Conservation (phyloP, 2,113 vertebrate genomes). For the Dolichotis patagonum region DNA sequence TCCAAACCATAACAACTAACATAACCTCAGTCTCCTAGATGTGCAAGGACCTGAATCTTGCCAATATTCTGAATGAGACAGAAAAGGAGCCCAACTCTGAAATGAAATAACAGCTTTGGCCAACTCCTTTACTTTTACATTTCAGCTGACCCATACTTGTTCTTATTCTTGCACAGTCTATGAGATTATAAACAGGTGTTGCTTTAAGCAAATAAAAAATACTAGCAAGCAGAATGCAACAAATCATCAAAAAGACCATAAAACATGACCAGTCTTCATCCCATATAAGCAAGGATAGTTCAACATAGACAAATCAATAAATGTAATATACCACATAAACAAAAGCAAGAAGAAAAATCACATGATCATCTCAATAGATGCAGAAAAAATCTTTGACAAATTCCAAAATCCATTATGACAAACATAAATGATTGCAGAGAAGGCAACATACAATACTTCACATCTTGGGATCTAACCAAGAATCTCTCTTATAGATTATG, state of each 20-base stretch:
- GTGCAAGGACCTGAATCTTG: not conserved
- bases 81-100: not conserved
- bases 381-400: not conserved
- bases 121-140: not conserved
- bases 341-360: not conserved
- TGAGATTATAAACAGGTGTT: not conserved
- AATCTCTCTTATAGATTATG: not conserved
- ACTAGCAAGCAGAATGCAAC: not conserved
- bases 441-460: not conserved
- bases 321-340: not conserved
- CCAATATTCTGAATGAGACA: not conserved
- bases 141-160: not conserved
- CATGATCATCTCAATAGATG: not conserved
- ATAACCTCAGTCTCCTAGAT: not conserved
- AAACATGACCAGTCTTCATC: not conserved
- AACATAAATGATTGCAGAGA: not conserved
- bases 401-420: not conserved
- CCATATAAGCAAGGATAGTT: not conserved
- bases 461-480: not conserved
- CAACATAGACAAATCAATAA: not conserved
- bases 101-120: not conserved
- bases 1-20: not conserved
- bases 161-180: not conserved
- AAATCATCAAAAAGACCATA: not conserved
- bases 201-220: not conserved